Evolutionary conservation across 2,797 vertebrate genomes (phyloP), one percentile per base, ranked within the genome.

Genomic region (Yasuhikotakia modesta): DNA sequence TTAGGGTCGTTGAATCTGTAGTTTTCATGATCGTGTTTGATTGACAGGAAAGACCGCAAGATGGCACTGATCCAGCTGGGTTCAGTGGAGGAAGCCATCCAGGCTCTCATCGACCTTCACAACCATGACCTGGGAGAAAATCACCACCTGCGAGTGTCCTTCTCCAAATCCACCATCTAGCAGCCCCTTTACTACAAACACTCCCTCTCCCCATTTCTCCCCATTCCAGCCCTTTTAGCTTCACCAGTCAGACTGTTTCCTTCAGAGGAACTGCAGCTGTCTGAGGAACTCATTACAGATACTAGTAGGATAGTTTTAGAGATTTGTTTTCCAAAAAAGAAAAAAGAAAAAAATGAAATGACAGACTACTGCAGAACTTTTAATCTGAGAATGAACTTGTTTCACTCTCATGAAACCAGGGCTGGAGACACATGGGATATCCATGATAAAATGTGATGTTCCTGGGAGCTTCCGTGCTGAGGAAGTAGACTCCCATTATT

Each of bases 41-140:
- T 82, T 84, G 83, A 75, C 83, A 98, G 96, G 90, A 96, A 93
- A 82, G 93, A 95, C 88, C 91, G 90, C 85, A 97, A 93, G 92
- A 96, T 95, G 95, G 96, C 96, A 11, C 91, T 98, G 86, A 95
- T 98, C 87, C 95, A 95, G 67, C 85, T 98, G 90, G 92, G 87
- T 22, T 95, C 94, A 12, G 93, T 97, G 87, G 96, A 98, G 85
- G 96, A 98, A 87, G 96, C 95, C 75, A 91, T 97, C 73, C 94
- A 96, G 0, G 95, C 96, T 43, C 93, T 98, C 81, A 95, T 96
- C 79, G 90, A 90, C 12, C 94, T 97, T 84, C 96, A 98, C 79
- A 93, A 96, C 88, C 90, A 94, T 79, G 93, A 96, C 87, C 90
- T 98, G 87, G 96, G 95, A 87, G 94, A 95, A 85, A 95, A 95